A percentile compares a stretch with the other conserved stretches of the same genome.
Evolutionary conservation across 2,888 invertebrate genomes (phyloP).

Genomic region (Phyto melanocephala): DNA sequence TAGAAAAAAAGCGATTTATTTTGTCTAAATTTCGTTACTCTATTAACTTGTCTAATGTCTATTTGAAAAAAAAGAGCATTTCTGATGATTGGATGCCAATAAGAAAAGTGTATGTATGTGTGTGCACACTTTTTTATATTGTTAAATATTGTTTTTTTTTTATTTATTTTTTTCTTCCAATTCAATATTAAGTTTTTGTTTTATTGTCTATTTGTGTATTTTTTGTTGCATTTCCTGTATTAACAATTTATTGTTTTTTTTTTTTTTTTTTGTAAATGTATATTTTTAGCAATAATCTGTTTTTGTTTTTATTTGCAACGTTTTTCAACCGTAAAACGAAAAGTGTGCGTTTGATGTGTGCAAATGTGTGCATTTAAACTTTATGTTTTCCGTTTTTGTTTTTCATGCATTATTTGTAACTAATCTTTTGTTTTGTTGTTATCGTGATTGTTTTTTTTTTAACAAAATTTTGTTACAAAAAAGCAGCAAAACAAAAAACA

Average conservation of each 20-base stretch:
- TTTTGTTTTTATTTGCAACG: constrained; percentile 7
- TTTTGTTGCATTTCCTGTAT: constrained; percentile 55
- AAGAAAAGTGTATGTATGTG: not conserved
- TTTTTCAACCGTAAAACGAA: not conserved
- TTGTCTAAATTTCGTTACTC: constrained; percentile 16
- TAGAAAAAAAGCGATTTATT: constrained; percentile 6
- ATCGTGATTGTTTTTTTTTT: constrained; percentile 29
- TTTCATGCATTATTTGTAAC: not conserved
- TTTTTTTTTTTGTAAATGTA: not conserved
- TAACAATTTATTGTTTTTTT: constrained; percentile 1
- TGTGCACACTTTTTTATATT: not conserved
- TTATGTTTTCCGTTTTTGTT: constrained; percentile 59
- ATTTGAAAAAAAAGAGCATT: not conserved
- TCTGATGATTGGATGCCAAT: constrained; percentile 44
- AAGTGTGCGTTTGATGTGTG: not conserved
- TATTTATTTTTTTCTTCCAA: not conserved
- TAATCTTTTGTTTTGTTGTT: constrained; percentile 18
- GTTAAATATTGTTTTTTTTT: not conserved
- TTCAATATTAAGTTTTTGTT: constrained; percentile 10
- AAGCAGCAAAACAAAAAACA: not conserved
- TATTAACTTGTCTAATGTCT: constrained; percentile 36
- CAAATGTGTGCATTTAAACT: constrained; percentile 42
- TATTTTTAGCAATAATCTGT: constrained; percentile 37
- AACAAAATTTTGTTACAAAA: constrained; percentile 26
- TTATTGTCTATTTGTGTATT: constrained; percentile 21